phyloP scores from a whole-genome alignment of 2,113 vertebrate genomes.

The Madoqua kirkii region DNA sequence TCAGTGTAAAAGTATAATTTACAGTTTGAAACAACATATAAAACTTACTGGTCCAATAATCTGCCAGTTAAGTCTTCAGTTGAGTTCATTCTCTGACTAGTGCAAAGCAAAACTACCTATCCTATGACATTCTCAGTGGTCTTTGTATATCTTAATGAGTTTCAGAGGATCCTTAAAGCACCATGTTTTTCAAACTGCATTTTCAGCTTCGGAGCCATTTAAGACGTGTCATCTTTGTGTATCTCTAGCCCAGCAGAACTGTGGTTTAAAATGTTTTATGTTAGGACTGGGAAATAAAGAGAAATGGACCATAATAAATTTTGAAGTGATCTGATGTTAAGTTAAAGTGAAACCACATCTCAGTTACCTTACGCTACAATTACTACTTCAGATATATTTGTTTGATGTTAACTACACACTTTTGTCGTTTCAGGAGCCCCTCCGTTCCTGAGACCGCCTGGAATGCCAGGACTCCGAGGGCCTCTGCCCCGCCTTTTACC shows the following conservation, averaged over 20 bases:
- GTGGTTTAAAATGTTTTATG: background rate
- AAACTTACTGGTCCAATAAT: background rate
- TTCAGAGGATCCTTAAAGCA: background rate
- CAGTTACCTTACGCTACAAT: background rate
- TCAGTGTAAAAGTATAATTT: background rate
- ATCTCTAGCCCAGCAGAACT: background rate
- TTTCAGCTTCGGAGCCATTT: background rate
- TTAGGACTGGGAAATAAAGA: background rate
- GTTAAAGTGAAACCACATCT: background rate
- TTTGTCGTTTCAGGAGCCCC: slow-evolving; percentile 86
- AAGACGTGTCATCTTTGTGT: background rate
- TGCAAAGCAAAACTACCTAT: background rate
- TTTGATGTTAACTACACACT: background rate
- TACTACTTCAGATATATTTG: background rate
- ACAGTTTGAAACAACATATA: background rate
- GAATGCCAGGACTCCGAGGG: slow-evolving; percentile 91
- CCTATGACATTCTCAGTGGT: background rate
- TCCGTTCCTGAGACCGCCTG: slow-evolving; percentile 95
- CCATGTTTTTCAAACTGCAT: background rate
- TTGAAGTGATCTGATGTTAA: background rate
- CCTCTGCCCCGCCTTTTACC: slow-evolving; percentile 94
- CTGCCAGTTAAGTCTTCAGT: background rate
- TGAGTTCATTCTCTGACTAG: background rate
- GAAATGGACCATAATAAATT: background rate
- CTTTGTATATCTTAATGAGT: background rate